Conservation (phyloP, 2,888 invertebrate species). For the Epsilonema sp. region DNA sequence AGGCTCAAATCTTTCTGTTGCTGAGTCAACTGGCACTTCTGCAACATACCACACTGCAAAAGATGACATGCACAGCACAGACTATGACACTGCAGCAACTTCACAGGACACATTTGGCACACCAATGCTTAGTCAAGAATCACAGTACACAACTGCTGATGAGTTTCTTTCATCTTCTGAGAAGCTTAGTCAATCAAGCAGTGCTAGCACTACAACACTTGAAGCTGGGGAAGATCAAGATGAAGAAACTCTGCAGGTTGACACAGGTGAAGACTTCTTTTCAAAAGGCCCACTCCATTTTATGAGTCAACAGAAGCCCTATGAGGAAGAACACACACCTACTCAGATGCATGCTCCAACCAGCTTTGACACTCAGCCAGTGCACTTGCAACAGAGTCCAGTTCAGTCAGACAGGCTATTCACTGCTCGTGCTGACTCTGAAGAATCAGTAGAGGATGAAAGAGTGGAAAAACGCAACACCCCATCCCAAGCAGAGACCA, state of each 20-base stretch:
- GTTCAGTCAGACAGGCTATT: constrained; percentile 19
- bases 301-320: too few relatives aligned
- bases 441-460: constrained; percentile 9
- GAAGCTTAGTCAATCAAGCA: constrained; percentile 1
- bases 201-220: not conserved
- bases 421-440: constrained; percentile 13
- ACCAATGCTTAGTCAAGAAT: constrained; percentile 11
- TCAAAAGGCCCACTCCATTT: not conserved
- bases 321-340: too few relatives aligned
- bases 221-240: too few relatives aligned
- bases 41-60: too few relatives aligned
- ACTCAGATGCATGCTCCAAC: too few relatives aligned
- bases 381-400: constrained; percentile 10
- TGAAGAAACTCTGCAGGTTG: not conserved
- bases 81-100: constrained; percentile 18
- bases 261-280: not conserved
- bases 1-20: too few relatives aligned
- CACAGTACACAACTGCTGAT: constrained; percentile 16
- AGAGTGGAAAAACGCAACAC: too few relatives aligned
- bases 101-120: constrained; percentile 14
- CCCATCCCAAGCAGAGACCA: too few relatives aligned
- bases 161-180: constrained; percentile 5
- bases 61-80: not conserved
- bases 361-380: too few relatives aligned
- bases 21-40: too few relatives aligned